Base-by-base conservation (phyloP, 1,140 invertebrate genomes). In the Battus philenor region DNA sequence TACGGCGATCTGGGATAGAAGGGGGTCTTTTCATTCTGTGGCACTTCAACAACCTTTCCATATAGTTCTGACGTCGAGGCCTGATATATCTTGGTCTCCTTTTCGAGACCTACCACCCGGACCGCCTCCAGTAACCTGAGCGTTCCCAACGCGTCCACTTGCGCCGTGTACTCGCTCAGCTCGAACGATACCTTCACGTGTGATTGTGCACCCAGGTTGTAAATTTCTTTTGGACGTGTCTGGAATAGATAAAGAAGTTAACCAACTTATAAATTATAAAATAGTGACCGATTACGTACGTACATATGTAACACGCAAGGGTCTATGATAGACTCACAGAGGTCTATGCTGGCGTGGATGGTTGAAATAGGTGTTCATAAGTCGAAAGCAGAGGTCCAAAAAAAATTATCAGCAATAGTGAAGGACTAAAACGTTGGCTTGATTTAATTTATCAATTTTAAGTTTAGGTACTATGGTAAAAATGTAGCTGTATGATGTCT, bases 1-100 rank as follows among this genome's bases (percentile, higher is more conserved):
- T 99, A 99, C 6, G 98, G 98, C n/a, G 98, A 99, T 68, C 98
- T 88, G 3, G 98, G 98, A 88, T 99, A 99, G 83, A 99, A 99
- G 2, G 98, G 98, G 2, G 98, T 99, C 26, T 93, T 97, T 87
- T 99, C 98, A 72, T 90, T 98, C 58, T 99, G 98, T 1, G 98
- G 98, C 33, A 95, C 94, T 87, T 99, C 96, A 32, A 93, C 91
- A 1, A 98, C 97, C 87, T 97, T 97, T n/a, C 98, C 98, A 80
- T 97, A 99, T 32, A 99, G 86, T 86, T 99, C 98, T 17, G 97
- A 99, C 0, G 98, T 99, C 0, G 97, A 99, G 0, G 98, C 98
- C 82, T 99, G 97, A 88, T 99, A 99, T 82, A 99, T 99, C 67
- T 91, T 93, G 0, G 98, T 93, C 26, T 90, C 86, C 46, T 94